Percentiles rank a stretch among this genome's conserved stretches.
These are phyloP conservation scores for Rugalucina vietnamica DNA, from an alignment of 2,888 invertebrate species.

Conservation along the genomic window DNA sequence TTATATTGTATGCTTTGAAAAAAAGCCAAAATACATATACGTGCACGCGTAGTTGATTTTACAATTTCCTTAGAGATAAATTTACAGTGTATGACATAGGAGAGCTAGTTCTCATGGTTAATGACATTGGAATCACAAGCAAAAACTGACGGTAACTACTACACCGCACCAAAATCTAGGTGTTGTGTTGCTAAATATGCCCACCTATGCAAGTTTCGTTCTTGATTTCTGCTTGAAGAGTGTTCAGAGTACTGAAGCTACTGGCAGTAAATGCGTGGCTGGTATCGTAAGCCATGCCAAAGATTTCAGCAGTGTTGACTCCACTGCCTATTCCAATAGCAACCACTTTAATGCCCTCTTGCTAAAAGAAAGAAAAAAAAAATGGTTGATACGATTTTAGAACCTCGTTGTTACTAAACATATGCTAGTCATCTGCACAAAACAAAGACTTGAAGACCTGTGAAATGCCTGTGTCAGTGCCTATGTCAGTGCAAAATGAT, in stretches of 20 bases:
- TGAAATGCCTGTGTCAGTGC: no score
- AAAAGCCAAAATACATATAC: no score
- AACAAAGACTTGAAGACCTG: no score
- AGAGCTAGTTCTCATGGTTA: no score
- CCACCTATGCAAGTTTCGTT: constrained; percentile 61
- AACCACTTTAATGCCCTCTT: constrained; percentile 58
- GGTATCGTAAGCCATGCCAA: constrained; percentile 60
- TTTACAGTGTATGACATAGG: neutral
- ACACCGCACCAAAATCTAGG: no score
- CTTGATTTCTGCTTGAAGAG: constrained; percentile 53
- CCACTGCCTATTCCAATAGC: constrained; percentile 67
- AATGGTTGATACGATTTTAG: no score
- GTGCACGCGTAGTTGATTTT: no score
- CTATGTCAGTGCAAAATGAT: no score
- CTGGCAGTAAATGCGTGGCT: constrained; percentile 63
- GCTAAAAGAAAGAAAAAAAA: constrained; percentile 2
- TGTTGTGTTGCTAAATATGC: no score
- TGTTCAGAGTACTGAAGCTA: constrained; percentile 62
- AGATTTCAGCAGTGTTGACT: constrained; percentile 65
- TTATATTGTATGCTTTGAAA: no score
- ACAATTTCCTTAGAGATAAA: neutral
- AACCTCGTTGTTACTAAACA: neutral
- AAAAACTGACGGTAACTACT: no score
- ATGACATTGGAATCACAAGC: no score
- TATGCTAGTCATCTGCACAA: neutral